Conservation (phyloP, 2,888 invertebrate genomes). For the Mythimna albipuncta region DNA sequence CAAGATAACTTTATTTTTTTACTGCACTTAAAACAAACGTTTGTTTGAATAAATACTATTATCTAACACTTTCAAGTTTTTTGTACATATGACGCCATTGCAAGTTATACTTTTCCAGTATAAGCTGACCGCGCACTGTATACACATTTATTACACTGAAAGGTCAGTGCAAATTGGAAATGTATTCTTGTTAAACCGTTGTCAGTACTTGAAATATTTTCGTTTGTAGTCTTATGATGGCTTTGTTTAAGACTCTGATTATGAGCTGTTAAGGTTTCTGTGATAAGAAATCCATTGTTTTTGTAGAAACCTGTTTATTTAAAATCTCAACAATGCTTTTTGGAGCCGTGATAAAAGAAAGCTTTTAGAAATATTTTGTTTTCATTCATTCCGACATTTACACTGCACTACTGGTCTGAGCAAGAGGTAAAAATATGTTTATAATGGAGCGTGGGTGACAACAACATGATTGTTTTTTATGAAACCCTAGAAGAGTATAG, state of each 20-base stretch:
- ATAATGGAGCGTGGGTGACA: neutral
- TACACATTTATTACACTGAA: rapidly evolving
- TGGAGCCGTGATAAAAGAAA: constrained; percentile 1
- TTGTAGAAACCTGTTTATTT: constrained; percentile 16
- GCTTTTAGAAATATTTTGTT: constrained; percentile 24
- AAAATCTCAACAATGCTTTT: neutral
- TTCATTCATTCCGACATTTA: constrained; percentile 3
- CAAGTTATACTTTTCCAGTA: neutral
- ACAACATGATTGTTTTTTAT: too few relatives aligned
- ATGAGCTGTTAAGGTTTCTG: constrained; percentile 40
- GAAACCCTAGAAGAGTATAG: too few relatives aligned
- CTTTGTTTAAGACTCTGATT: constrained; percentile 43
- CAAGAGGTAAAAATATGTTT: neutral
- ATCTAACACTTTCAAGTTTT: constrained; percentile 53
- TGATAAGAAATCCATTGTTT: constrained; percentile 49
- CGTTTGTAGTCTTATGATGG: constrained; percentile 37
- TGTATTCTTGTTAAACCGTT: neutral
- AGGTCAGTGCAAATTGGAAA: neutral
- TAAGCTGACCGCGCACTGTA: neutral
- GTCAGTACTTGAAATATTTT: constrained; percentile 24
- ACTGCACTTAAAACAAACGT: constrained; percentile 57
- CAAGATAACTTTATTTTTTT: constrained; percentile 56
- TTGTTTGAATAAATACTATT: constrained; percentile 56
- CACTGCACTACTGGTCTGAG: neutral
- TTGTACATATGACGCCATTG: neutral